Conservation (phyloP, 2,797 vertebrate genomes). For the Poecilia wingei region DNA sequence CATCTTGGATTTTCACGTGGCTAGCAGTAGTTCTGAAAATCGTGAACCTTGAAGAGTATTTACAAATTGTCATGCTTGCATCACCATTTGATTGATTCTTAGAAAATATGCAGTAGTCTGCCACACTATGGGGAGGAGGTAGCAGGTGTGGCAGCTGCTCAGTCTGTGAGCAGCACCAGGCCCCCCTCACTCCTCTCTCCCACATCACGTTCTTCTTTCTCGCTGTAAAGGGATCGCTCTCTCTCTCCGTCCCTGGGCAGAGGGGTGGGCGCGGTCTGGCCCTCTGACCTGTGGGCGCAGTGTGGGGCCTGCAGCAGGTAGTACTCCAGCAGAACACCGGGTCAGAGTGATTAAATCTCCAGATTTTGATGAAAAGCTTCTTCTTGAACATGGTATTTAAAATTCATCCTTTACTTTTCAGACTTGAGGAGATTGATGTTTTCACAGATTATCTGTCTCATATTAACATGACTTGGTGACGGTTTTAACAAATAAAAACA, state of each 20-base stretch:
- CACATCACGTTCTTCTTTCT: slow-evolving; percentile 89
- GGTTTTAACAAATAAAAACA: too few relatives aligned
- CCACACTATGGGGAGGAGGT: too few relatives aligned
- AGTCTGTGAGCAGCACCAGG: slow-evolving; percentile 94
- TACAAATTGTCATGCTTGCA: too few relatives aligned
- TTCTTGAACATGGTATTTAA: not conserved
- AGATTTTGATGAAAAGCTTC: too few relatives aligned
- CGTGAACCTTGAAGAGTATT: too few relatives aligned
- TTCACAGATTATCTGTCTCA: too few relatives aligned
- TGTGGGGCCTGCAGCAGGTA: slow-evolving; percentile 85
- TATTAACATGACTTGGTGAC: too few relatives aligned
- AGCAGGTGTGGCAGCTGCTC: slow-evolving; percentile 45
- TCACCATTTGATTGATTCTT: not conserved
- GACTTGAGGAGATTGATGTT: not conserved
- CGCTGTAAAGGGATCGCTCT: slow-evolving; percentile 87
- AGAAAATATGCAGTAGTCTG: too few relatives aligned
- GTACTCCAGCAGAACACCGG: slow-evolving; percentile 82
- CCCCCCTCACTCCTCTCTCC: slow-evolving; percentile 93
- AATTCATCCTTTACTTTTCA: not conserved
- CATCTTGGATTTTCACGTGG: too few relatives aligned
- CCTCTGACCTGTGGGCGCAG: slow-evolving; percentile 70
- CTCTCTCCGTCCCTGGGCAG: slow-evolving; percentile 73
- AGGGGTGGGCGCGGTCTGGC: slow-evolving; percentile 59
- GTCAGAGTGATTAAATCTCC: too few relatives aligned
- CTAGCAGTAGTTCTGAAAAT: too few relatives aligned